Base-by-base conservation (phyloP, 2,888 invertebrate species). In the Leptopilina syphax region DNA sequence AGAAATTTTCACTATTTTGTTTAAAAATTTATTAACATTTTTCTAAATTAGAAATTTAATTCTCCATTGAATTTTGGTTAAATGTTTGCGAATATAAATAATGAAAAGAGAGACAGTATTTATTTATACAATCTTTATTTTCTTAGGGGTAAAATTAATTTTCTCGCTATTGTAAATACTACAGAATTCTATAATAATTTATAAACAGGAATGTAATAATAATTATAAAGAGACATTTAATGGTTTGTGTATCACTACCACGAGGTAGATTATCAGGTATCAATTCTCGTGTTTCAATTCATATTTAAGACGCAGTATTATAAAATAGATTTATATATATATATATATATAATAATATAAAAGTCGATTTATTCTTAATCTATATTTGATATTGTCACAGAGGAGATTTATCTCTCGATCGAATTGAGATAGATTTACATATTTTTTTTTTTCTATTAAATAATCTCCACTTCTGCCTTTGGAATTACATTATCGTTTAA, bases 401-500 rank as follows among this genome's bases (percentile, higher is more conserved):
- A 63, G 3, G 12, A 50, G 12, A 50, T 10, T 4, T 7, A 54
- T 41, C 57, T 41, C 57, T 57, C 9, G 54, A 57, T 12, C 44
- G 8, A 44, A 44, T 44, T 44, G 12, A n/a, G 10, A 34, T 34
- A 4, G 34, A 34, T 34, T 34, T 34, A 34, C 3, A 34, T 34
- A 34, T 34, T 41, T n/a, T 27, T 8, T 50, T 27, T 50, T 50
- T 34, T 57, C 27, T 27, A 44, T 77, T 47, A n/a, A n/a, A 7
- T 13, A 44, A 67, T 34, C 24, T 91, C 91, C n/a, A 86, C 86
- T 81, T 88, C 86, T 57, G 82, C 86, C 79, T 89, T 89, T 68
- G 91, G 88, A 66, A 92, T 90, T 79, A 91, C 90, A 83, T 93
- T 92, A 80, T 91, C 90, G 60, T 90, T 12, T 50, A 50, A 83